These are phyloP conservation scores for Sebastiscus tertius DNA, from an alignment of 2,797 vertebrate species.

Conservation along the genomic window DNA sequence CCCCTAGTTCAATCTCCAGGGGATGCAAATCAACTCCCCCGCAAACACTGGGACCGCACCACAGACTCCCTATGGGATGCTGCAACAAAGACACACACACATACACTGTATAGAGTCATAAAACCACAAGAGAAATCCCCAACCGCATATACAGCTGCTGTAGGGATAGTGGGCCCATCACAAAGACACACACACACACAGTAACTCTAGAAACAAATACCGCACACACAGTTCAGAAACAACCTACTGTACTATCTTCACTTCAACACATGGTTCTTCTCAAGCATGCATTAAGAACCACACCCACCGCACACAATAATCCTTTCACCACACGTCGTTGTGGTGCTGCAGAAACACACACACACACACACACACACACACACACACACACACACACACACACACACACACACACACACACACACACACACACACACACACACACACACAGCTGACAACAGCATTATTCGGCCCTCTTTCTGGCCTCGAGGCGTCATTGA, in stretches of 20 bases:
- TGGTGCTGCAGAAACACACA: conserved; percentile 12
- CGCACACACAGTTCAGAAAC: conserved; percentile 25
- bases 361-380: not conserved
- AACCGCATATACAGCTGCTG: conserved; percentile 34
- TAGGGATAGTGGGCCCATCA: conserved; percentile 11
- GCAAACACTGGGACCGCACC: conserved; percentile 41
- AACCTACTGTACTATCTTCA: conserved; percentile 46
- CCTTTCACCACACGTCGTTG: conserved; percentile 18
- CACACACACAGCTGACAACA: conserved; percentile 24
- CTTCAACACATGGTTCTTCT: conserved; percentile 62
- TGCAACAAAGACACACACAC: conserved; percentile 57
- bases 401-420: conserved; percentile 20
- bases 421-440: no score
- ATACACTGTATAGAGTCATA: conserved; percentile 13
- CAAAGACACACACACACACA: conserved; percentile 32
- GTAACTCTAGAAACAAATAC: conserved; percentile 20
- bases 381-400: not conserved
- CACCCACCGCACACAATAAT: conserved; percentile 60
- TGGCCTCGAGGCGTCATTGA: conserved; percentile 16
- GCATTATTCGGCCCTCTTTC: conserved; percentile 16
- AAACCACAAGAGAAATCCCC: conserved; percentile 25
- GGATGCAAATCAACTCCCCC: conserved; percentile 60
- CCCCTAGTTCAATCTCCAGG: conserved; percentile 27
- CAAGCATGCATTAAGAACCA: conserved; percentile 46
- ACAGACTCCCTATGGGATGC: conserved; percentile 37